Evolutionary conservation across 2,113 vertebrate species (phyloP), one percentile per base, ranked within the genome.

Genomic region (Mormyrus lacerda): DNA sequence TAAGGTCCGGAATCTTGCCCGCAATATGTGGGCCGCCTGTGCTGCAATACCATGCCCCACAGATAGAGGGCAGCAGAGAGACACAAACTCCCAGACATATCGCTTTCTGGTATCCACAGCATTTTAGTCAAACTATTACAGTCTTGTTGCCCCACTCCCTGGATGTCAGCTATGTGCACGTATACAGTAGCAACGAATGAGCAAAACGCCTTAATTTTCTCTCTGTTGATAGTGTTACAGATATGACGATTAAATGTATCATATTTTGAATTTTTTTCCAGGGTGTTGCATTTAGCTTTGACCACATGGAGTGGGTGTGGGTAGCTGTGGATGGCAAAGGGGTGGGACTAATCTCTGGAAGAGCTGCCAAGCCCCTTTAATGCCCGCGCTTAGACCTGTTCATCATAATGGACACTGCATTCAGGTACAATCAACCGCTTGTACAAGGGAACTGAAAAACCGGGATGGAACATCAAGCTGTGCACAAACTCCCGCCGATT

Each of bases 101-200:
- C 31, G 69, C 50, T 31, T 73, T 82, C 48, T 91, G 92, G 92
- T 91, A 91, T 92, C 91, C 92, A 73, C 24, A 82, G 15, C 86
- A 65, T 17, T 87, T 31, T 35, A 87, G 5, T 86, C 19, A n/a
- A 7, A 55, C 13, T 3, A 87, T 55, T 27, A 11, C 15, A 50
- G 13, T 35, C 6, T 44, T 47, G 21, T 47, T 84, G 42, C 82
- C 44, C 3, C 82, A 45, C 44, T 45, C 10, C 82, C 44, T 84
- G 44, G 45, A 47, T 5, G 19, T 21, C 42, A 45, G 44, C n/a
- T n/a, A 84, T 84, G 19, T 84, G 19, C 21, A 84, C 47, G 24
- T 84, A 84, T 45, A n/a, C n/a, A n/a, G n/a, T n/a, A 84, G 3
- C 21, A 45, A 84, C 19, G 11, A 10, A 24, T 84, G 82, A 47